Evolutionary conservation across 2,797 vertebrate species (phyloP).

Genomic region (Thunnus albacares): DNA sequence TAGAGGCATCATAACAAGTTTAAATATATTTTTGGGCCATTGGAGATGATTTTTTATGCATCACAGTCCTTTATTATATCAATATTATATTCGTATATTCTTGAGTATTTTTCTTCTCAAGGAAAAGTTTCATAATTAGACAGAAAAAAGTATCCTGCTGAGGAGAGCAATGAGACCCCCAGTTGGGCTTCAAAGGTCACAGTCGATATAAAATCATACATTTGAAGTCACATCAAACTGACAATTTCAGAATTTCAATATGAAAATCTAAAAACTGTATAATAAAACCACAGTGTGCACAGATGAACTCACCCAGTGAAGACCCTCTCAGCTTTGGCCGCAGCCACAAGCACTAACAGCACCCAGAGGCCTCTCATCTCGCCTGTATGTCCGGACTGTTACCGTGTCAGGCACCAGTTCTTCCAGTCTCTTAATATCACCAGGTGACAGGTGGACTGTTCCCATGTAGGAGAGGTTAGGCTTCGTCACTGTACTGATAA

Average conservation of each 20-base stretch:
- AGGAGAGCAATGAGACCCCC: background rate
- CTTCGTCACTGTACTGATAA: constrained; percentile 13
- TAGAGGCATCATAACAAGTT: background rate
- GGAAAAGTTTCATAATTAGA: background rate
- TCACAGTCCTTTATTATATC: background rate
- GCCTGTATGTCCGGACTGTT: background rate
- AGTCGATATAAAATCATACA: background rate
- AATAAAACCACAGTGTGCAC: background rate
- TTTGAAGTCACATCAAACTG: background rate
- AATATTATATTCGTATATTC: background rate
- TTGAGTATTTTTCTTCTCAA: background rate
- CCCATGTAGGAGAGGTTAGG: constrained; percentile 45
- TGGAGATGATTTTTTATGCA: background rate
- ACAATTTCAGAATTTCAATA: background rate
- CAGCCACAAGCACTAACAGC: constrained; percentile 70
- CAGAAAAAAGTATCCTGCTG: background rate
- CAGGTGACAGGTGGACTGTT: constrained; percentile 68
- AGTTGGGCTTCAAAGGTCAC: background rate
- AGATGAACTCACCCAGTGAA: constrained; percentile 78
- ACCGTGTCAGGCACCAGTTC: background rate
- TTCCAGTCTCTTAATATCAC: constrained; percentile 37
- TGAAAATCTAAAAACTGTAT: background rate
- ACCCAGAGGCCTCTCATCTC: constrained; percentile 75
- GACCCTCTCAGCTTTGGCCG: constrained; percentile 63
- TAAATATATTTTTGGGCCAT: background rate